Evolutionary conservation across 2,888 invertebrate species (phyloP).

Genomic region (Strigamia maritima): DNA sequence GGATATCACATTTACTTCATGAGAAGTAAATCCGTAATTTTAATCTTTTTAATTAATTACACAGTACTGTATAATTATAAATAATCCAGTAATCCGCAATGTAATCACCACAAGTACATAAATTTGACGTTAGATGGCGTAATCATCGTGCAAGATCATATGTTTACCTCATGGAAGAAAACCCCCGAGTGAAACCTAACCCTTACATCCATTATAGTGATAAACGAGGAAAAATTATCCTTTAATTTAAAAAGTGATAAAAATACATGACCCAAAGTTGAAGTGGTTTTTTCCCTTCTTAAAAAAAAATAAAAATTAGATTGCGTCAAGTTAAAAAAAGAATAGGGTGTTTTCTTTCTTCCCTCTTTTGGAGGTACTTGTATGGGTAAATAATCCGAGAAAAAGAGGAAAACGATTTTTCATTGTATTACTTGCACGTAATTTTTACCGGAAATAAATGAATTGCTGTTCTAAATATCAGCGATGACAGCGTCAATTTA

Average conservation of each 20-base stretch:
- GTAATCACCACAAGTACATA: background rate
- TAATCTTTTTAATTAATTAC: background rate
- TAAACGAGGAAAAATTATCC: background rate
- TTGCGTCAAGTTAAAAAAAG: background rate
- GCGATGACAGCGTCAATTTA: background rate
- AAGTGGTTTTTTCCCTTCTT: background rate
- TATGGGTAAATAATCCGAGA: background rate
- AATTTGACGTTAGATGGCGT: background rate
- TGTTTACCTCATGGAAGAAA: background rate
- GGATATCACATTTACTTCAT: too few relatives aligned
- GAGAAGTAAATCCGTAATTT: too few relatives aligned
- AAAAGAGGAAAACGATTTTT: background rate
- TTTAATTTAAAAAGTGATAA: background rate
- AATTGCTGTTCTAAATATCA: too few relatives aligned
- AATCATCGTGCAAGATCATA: background rate
- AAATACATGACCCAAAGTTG: constrained; percentile 6
- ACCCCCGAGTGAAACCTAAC: background rate
- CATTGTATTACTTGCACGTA: background rate
- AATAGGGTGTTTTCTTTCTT: background rate
- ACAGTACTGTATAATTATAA: too few relatives aligned
- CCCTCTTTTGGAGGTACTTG: background rate
- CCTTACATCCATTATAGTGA: constrained; percentile 12
- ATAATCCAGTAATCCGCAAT: too few relatives aligned
- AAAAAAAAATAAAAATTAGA: background rate
- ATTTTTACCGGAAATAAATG: too few relatives aligned